Evolutionary conservation across 2,113 vertebrate species (phyloP).

Genomic region (Eubucco bourcierii): DNA sequence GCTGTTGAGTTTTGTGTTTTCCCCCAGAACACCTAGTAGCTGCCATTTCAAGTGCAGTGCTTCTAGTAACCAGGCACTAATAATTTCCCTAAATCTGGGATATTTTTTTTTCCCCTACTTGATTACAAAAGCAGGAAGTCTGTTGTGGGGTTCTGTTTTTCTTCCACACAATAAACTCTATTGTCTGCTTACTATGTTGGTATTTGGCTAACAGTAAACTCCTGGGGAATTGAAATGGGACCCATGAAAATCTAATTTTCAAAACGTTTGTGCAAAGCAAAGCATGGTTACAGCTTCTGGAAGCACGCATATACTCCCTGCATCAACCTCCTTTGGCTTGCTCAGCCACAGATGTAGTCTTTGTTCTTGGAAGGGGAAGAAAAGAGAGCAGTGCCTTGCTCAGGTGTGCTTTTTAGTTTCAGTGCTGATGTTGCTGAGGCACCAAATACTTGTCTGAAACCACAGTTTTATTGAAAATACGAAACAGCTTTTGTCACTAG

Average conservation of each 20-base stretch:
- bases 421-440: not conserved
- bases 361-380: not conserved
- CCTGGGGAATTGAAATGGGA: conserved; percentile 74
- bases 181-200: conserved; percentile 75
- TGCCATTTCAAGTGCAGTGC: conserved; percentile 49
- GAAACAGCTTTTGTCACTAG: not conserved
- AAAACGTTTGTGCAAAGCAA: conserved; percentile 75
- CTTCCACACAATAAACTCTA: conserved; percentile 76
- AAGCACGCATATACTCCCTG: not conserved
- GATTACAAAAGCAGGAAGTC: conserved; percentile 81
- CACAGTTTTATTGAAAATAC: not conserved
- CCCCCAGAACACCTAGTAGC: conserved; percentile 6
- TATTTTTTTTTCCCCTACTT: conserved; percentile 7
- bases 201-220: conserved; percentile 75
- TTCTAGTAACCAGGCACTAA: conserved; percentile 68
- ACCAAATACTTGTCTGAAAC: not conserved
- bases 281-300: conserved; percentile 32
- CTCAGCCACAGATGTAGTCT: not conserved
- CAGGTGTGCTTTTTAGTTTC: not conserved
- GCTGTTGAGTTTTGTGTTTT: not conserved
- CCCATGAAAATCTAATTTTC: conserved; percentile 75
- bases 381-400: not conserved
- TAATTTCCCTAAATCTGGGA: conserved; percentile 63
- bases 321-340: not conserved
- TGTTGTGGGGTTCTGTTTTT: conserved; percentile 78